Conservation (phyloP, 2,113 vertebrate species). For the Cephalopterus ornatus region DNA sequence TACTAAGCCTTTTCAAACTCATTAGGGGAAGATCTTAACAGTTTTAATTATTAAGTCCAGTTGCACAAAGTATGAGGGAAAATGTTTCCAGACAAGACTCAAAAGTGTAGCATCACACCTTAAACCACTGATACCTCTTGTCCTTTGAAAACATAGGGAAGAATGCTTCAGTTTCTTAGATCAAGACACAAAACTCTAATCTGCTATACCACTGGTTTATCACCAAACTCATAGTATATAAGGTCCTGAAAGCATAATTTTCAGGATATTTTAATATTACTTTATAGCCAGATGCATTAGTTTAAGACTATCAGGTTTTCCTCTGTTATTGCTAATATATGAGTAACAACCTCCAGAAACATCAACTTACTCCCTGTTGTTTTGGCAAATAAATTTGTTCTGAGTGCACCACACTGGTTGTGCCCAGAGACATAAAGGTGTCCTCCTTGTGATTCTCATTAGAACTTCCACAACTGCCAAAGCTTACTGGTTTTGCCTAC, state of each 20-base stretch:
- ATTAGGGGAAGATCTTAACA: neutral
- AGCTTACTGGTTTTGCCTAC: neutral
- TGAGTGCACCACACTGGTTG: neutral
- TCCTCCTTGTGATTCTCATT: neutral
- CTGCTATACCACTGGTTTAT: neutral
- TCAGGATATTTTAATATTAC: neutral
- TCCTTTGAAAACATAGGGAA: neutral
- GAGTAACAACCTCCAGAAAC: neutral
- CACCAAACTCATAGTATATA: neutral
- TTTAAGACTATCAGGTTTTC: neutral
- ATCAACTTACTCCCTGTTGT: neutral
- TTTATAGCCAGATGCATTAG: neutral
- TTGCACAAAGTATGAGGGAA: neutral
- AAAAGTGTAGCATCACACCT: neutral
- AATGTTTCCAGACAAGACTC: neutral
- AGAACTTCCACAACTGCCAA: neutral
- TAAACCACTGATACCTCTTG: neutral
- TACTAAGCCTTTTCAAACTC: neutral
- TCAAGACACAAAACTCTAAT: neutral
- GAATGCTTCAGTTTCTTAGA: neutral
- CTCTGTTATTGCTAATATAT: neutral
- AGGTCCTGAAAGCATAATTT: neutral
- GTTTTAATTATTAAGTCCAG: neutral
- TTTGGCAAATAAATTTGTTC: neutral
- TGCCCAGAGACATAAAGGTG: neutral